phyloP scores from a whole-genome alignment of 2,797 vertebrate species.

The Sorex maritimensis region DNA sequence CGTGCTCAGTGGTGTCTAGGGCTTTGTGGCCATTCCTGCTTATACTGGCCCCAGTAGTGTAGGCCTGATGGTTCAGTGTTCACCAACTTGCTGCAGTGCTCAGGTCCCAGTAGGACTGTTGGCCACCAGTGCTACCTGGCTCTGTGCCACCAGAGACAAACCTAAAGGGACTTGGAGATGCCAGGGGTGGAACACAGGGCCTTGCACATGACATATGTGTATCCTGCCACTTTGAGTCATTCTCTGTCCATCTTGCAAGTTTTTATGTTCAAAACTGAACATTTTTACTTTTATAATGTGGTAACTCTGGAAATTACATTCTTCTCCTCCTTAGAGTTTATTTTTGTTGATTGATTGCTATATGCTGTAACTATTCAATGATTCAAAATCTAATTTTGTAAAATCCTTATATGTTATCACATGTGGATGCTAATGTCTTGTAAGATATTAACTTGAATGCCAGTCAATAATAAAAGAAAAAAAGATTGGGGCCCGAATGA shows the following conservation, averaged over 20 bases:
- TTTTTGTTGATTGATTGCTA: slow-evolving; percentile 10
- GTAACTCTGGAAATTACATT: slow-evolving; percentile 14
- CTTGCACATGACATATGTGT: too few relatives aligned
- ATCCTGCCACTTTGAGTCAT: too few relatives aligned
- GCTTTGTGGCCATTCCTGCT: too few relatives aligned
- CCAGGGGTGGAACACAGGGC: too few relatives aligned
- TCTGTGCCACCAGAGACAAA: too few relatives aligned
- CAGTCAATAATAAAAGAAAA: background rate
- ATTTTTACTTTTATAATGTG: slow-evolving; percentile 24
- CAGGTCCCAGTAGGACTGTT: too few relatives aligned
- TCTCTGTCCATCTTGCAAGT: too few relatives aligned
- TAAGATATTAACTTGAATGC: background rate
- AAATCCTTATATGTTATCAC: background rate
- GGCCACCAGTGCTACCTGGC: too few relatives aligned
- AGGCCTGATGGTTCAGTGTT: background rate
- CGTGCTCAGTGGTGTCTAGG: too few relatives aligned
- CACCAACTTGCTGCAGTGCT: background rate
- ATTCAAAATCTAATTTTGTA: slow-evolving; percentile 7
- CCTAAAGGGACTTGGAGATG: too few relatives aligned
- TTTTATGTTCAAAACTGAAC: background rate
- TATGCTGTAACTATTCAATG: background rate
- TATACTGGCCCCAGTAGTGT: background rate
- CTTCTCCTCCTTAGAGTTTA: background rate
- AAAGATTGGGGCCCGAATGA: too few relatives aligned
- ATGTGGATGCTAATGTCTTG: background rate